Conservation (phyloP, 2,797 vertebrate species). For the Dromococcyx pavoninus region DNA sequence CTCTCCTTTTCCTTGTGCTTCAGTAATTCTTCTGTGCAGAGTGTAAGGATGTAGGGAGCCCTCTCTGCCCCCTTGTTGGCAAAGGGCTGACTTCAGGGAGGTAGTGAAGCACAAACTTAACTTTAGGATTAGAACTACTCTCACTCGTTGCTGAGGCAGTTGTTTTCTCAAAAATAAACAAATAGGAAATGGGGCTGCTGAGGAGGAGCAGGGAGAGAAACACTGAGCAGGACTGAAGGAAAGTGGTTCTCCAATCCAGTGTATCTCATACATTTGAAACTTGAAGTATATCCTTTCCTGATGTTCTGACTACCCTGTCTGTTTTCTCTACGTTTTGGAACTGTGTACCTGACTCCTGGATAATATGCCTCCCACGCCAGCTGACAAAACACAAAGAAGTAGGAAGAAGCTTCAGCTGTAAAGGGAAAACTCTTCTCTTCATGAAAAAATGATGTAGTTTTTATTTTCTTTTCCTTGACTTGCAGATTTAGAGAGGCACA, state of each 20-base stretch:
- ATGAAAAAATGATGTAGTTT: constrained; percentile 9
- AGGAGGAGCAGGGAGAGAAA: neutral
- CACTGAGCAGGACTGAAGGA: neutral
- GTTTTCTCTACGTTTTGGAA: constrained; percentile 22
- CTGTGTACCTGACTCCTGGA: constrained; percentile 2
- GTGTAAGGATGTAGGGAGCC: neutral
- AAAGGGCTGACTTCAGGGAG: neutral
- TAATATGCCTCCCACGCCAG: neutral
- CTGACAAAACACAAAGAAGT: constrained; percentile 45
- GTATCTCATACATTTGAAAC: neutral
- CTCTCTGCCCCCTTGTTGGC: neutral
- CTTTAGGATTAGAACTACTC: neutral
- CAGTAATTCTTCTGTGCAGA: fast-evolving
- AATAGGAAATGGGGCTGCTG: neutral
- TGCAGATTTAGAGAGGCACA: neutral
- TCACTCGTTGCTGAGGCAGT: neutral
- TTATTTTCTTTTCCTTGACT: neutral
- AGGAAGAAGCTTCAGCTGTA: neutral
- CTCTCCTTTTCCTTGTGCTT: neutral
- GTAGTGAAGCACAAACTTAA: neutral
- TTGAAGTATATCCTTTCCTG: neutral
- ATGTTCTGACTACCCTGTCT: neutral
- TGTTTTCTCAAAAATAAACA: neutral
- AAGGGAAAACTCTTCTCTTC: neutral
- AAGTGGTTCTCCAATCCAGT: neutral